These are phyloP conservation scores for Scomberomorus guttatus DNA, from an alignment of 2,797 vertebrate genomes.

Conservation along the genomic window DNA sequence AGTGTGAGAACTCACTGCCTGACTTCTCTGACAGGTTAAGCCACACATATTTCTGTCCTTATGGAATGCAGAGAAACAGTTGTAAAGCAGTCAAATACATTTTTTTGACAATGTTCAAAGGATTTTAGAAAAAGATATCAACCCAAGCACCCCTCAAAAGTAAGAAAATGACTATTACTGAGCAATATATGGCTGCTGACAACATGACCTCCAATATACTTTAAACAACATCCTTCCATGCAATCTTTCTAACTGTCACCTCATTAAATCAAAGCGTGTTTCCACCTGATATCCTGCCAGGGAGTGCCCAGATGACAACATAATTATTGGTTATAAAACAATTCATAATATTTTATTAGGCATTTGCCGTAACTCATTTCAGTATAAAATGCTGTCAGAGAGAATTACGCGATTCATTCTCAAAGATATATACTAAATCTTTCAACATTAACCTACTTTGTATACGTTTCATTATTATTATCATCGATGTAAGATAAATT, in stretches of 20 bases:
- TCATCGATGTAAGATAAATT: conserved; percentile 20
- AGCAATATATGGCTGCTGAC: conserved; percentile 11
- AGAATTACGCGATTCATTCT: conserved; percentile 33
- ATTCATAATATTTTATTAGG: conserved; percentile 64
- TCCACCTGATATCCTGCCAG: conserved; percentile 66
- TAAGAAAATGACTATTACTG: background rate
- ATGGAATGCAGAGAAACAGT: conserved; percentile 38
- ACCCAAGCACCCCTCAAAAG: conserved; percentile 3
- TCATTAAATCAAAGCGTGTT: conserved; percentile 74
- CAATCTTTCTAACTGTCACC: conserved; percentile 38
- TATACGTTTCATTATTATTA: conserved; percentile 15
- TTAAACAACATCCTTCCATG: conserved; percentile 20
- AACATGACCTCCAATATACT: conserved; percentile 30
- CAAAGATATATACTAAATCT: conserved; percentile 28
- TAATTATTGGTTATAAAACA: conserved; percentile 77
- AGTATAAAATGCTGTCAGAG: conserved; percentile 36
- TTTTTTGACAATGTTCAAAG: conserved; percentile 12
- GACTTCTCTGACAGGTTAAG: conserved; percentile 55
- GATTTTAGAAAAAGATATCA: conserved; percentile 15
- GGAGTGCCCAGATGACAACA: conserved; percentile 63
- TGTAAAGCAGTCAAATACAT: conserved; percentile 24
- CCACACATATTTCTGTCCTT: conserved; percentile 28
- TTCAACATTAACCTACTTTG: conserved; percentile 22
- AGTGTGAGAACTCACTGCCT: conserved; percentile 57
- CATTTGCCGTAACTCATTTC: conserved; percentile 50